phyloP scores from a whole-genome alignment of 2,888 invertebrate genomes.

The Mayetiola destructor region DNA sequence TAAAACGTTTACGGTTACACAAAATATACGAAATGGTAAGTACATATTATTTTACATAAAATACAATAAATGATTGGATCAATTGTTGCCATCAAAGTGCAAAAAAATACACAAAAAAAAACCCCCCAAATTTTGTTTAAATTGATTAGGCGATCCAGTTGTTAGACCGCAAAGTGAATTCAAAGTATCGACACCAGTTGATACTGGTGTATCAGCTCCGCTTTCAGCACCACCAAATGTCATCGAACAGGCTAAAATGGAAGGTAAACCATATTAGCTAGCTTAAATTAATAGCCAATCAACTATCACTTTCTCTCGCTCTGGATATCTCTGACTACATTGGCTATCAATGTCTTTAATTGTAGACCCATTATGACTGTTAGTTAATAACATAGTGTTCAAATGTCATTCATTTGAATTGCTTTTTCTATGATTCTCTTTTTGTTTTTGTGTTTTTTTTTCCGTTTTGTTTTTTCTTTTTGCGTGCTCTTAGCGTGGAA shows the following conservation, averaged over 20 bases:
- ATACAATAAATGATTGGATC: neutral
- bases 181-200: constrained; percentile 56
- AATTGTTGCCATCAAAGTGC: neutral
- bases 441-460: too few species aligned
- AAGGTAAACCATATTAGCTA: constrained; percentile 27
- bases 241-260: constrained; percentile 43
- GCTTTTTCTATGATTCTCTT: neutral
- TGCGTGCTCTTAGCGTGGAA: constrained; percentile 12
- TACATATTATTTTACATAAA: neutral
- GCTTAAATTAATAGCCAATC: neutral
- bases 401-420: neutral
- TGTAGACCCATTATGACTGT: too few species aligned
- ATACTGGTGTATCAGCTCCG: constrained; percentile 46
- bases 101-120: neutral
- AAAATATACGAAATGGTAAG: constrained; percentile 69
- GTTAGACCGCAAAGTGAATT: constrained; percentile 81
- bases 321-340: neutral
- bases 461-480: neutral
- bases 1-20: constrained; percentile 84
- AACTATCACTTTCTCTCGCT: neutral
- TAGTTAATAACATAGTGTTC: too few species aligned
- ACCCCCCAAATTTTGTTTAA: neutral
- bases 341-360: too few species aligned
- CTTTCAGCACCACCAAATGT: constrained; percentile 54
- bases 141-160: constrained; percentile 51